A percentile compares a stretch with the other conserved stretches of the same genome.
Evolutionary conservation across 2,797 vertebrate species (phyloP).

Genomic region (Oceanodroma leucorhoa): DNA sequence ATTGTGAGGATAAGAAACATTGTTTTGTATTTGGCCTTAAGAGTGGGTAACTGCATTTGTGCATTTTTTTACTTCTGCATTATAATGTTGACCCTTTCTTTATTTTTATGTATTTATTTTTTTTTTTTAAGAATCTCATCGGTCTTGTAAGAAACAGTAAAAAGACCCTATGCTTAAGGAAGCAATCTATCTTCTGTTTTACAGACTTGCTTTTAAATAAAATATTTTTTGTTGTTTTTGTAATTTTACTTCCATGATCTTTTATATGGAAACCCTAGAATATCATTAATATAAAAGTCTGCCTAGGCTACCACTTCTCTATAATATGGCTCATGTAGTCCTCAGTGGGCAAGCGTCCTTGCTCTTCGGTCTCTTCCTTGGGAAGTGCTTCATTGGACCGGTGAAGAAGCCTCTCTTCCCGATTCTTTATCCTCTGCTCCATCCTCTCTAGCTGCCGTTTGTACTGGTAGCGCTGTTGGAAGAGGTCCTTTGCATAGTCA

Average conservation of each 20-base stretch:
- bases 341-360: slow-evolving; percentile 91
- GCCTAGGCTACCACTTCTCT: slow-evolving; percentile 92
- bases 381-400: slow-evolving; percentile 76
- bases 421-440: slow-evolving; percentile 89
- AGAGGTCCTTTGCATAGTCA: slow-evolving; percentile 96
- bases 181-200: slow-evolving; percentile 37
- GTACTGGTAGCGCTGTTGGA: slow-evolving; percentile 97
- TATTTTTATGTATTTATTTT: slow-evolving; percentile 47
- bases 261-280: slow-evolving; percentile 55
- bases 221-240: not conserved
- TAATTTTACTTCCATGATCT: slow-evolving; percentile 56
- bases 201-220: slow-evolving; percentile 49
- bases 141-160: slow-evolving; percentile 65
- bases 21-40: not conserved
- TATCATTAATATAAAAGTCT: slow-evolving; percentile 69
- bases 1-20: slow-evolving; percentile 43
- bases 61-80: slow-evolving; percentile 34
- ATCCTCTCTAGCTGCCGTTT: slow-evolving; percentile 91
- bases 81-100: slow-evolving; percentile 8
- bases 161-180: slow-evolving; percentile 56
- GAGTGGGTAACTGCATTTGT: not conserved
- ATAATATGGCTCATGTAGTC: slow-evolving; percentile 99
- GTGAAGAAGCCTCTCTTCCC: slow-evolving; percentile 84
- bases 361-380: slow-evolving; percentile 83
- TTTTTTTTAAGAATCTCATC: slow-evolving; percentile 52